Base-by-base conservation (phyloP, 1,140 invertebrate species). In the Macrostomum lignano region DNA sequence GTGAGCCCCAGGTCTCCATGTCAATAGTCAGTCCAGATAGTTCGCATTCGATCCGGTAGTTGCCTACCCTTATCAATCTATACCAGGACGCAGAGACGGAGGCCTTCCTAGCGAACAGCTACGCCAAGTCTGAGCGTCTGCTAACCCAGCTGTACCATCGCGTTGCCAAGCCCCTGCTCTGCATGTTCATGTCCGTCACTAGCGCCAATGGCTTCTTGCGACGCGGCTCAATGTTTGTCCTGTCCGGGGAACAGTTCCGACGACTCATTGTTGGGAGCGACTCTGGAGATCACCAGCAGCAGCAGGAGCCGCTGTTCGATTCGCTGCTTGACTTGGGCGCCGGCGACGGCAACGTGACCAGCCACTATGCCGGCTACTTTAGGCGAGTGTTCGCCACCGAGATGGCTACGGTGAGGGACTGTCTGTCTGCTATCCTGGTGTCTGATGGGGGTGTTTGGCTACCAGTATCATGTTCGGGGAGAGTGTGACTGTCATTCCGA, bases 201-300 rank as follows among this genome's bases (percentile, higher is more conserved):
- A 72, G 72, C 25, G 70, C 76, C 31, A 78, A 77, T 60, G 74
- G 75, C 37, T 67, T 76, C 47, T 58, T 84, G 6, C 66, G 70
- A 11, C 63, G 78, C 25, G 79, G 79, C 10, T 79, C 75, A 0
- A 86, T 86, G 79, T 82, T 82, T 57, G 73, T 88, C 2, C 68
- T 79, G 40, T 84, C 77, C 0, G 53, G 62, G 19, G 51, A 63
- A 14, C 77, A 84, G 46, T 70, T 79, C 37, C 55, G 63, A 39
- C 49, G 58, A 35, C 57, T 84, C 32, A 57, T 76, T 5, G 36
- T 36, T 11, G 35, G 44, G 22, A 38, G 39, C 17, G 41, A 49
- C n/a, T n/a, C n/a, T n/a, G n/a, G n/a, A n/a, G n/a, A n/a, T n/a
- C n/a, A n/a, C n/a, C n/a, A n/a, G n/a, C n/a, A n/a, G n/a, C n/a